Evolutionary conservation across 2,888 invertebrate genomes (phyloP), one percentile per base, ranked within the genome.

Genomic region (Cepaea hortensis): DNA sequence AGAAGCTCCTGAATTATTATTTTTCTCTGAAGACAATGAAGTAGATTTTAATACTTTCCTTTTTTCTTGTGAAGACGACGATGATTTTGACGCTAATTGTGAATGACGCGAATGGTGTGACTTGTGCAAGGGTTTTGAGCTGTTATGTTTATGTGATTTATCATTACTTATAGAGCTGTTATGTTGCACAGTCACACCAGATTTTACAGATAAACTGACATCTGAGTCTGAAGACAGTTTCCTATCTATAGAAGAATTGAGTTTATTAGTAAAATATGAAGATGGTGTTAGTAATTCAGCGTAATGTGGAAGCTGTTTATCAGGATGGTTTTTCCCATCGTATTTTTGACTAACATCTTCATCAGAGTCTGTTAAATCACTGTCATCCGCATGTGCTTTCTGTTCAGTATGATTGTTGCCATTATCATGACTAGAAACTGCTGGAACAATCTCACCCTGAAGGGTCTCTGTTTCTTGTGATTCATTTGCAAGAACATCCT

Each of bases 371-470:
- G 88, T 87, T 80, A 85, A 82, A 79, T 87, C 86, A 70, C 81
- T 80, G n/a, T 85, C 85, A 72, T 85, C 82, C 46, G 75, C 86
- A 23, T 76, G 13, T n/a, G 68, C 70, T n/a, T 77, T 68, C 3
- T 61, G 70, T 3, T 84, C 87, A 35, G 50, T 75, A 11, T 35
- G 70, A 15, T 72, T 81, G 13, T 87, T 87, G 62, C 79, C 81
- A 80, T 89, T 90, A 15, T 90, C 90, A 76, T 91, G 90, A 90
- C 90, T 91, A 80, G 89, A 90, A 48, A 88, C 86, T 18, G 87
- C 88, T 23, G 90, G 89, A 79, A 84, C 88, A 48, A 35, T 18
- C 13, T 80, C 85, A 84, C 61, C 76, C 35, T 61, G 61, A 61
- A 62, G 62, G 35, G 79, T 18, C 18, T 35, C 35, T 15, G 7